phyloP scores from a whole-genome alignment of 2,797 vertebrate species.

The Microcaecilia unicolor region DNA sequence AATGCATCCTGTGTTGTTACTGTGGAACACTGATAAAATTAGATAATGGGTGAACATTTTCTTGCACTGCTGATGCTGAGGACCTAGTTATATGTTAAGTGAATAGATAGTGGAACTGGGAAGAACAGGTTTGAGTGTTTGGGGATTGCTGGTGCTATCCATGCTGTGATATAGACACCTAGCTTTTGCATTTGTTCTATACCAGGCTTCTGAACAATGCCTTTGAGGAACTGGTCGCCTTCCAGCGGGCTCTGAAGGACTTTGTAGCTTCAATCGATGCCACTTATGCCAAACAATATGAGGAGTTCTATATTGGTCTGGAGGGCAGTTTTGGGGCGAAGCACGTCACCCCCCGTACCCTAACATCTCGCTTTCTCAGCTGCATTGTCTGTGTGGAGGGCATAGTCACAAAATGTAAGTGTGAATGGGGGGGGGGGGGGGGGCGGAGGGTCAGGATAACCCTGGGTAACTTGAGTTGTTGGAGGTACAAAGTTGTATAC shows the following conservation, averaged over 20 bases:
- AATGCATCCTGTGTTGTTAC: too few species aligned
- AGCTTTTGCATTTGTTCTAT: too few species aligned
- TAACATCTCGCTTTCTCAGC: slow-evolving; percentile 83
- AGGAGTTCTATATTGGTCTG: slow-evolving; percentile 88
- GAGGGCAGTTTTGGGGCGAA: slow-evolving; percentile 93
- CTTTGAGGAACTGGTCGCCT: slow-evolving; percentile 83
- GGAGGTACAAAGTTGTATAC: too few species aligned
- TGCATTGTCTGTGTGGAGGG: slow-evolving; percentile 91
- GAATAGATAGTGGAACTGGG: not conserved
- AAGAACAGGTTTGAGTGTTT: not conserved
- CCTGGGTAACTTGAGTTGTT: too few species aligned
- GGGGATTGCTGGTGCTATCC: not conserved
- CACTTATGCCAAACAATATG: slow-evolving; percentile 89
- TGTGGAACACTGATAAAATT: too few species aligned
- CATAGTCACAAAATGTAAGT: slow-evolving; percentile 93
- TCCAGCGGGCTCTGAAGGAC: slow-evolving; percentile 87
- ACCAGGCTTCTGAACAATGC: slow-evolving; percentile 81
- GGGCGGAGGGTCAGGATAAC: too few species aligned
- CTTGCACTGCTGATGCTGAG: too few species aligned
- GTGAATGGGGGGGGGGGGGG: too few species aligned
- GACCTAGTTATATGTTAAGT: not conserved
- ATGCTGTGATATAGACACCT: fast-evolving
- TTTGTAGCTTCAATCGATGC: slow-evolving; percentile 82
- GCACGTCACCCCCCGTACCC: slow-evolving; percentile 83
- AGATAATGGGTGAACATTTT: too few species aligned